Percentiles rank a stretch among this genome's conserved stretches.
Evolutionary conservation across 2,113 vertebrate species (phyloP).

Genomic region (Pontoporia blainvillei): DNA sequence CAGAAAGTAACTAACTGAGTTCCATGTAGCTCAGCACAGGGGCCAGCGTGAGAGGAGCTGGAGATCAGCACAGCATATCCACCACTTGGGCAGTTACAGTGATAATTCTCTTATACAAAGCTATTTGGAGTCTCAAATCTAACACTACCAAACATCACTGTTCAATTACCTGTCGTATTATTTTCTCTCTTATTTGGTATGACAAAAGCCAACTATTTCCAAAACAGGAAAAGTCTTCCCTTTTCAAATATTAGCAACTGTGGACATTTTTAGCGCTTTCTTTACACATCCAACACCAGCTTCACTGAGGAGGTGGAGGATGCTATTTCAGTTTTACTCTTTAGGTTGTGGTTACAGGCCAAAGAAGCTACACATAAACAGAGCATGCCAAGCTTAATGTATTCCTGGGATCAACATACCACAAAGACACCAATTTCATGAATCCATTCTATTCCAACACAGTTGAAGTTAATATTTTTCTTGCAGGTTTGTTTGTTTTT

Average conservation of each 20-base stretch:
- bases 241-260: neutral
- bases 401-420: neutral
- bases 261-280: neutral
- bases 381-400: neutral
- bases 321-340: neutral
- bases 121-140: neutral
- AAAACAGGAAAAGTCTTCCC: neutral
- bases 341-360: neutral
- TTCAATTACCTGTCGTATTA: neutral
- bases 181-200: neutral
- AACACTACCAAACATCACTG: neutral
- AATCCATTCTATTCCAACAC: slow-evolving; percentile 19
- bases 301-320: neutral
- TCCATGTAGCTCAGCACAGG: neutral
- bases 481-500: slow-evolving; percentile 55
- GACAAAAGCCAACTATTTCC: neutral
- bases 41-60: fast-evolving
- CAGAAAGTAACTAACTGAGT: neutral
- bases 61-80: neutral
- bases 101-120: neutral
- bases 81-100: neutral
- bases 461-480: slow-evolving; percentile 50
- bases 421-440: neutral
- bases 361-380: neutral
- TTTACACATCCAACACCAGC: neutral